Conservation (phyloP, 2,888 invertebrate genomes). For the Agrochola macilenta region DNA sequence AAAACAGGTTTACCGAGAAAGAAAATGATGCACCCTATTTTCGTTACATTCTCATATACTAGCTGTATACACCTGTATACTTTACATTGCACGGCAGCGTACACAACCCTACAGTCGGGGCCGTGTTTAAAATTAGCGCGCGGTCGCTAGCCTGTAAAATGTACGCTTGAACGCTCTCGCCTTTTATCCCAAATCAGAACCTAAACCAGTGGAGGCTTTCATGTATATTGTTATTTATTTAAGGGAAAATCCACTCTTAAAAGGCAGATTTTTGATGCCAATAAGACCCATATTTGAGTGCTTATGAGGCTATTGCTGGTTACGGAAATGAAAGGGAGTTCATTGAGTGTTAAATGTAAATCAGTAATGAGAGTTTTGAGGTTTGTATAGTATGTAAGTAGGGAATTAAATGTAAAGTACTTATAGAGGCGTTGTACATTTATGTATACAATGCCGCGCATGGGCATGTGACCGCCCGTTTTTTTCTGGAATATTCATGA, state of each 20-base stretch:
- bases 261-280: slow-evolving; percentile 41
- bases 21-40: slow-evolving; percentile 37
- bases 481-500: no score
- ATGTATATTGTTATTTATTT: slow-evolving; percentile 64
- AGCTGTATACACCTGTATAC: slow-evolving; percentile 20
- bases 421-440: no score
- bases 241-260: slow-evolving; percentile 37
- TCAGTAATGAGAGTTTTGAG: not conserved
- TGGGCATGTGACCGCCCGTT: no score
- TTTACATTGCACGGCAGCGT: slow-evolving; percentile 57
- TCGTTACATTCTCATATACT: slow-evolving; percentile 6
- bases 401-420: not conserved
- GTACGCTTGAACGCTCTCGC: slow-evolving; percentile 70
- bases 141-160: slow-evolving; percentile 72
- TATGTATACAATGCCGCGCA: no score
- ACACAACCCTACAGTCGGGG: slow-evolving; percentile 51
- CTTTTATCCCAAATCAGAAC: slow-evolving; percentile 80
- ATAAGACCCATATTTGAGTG: slow-evolving; percentile 32
- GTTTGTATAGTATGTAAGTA: not conserved
- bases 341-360: slow-evolving; percentile 23
- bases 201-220: slow-evolving; percentile 66
- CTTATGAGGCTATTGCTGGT: slow-evolving; percentile 7
- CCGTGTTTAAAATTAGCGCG: slow-evolving; percentile 77
- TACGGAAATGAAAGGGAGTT: slow-evolving; percentile 18
- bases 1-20: slow-evolving; percentile 3